Evolutionary conservation across 2,888 invertebrate species (phyloP).

Genomic region (Eupithecia tripunctaria): DNA sequence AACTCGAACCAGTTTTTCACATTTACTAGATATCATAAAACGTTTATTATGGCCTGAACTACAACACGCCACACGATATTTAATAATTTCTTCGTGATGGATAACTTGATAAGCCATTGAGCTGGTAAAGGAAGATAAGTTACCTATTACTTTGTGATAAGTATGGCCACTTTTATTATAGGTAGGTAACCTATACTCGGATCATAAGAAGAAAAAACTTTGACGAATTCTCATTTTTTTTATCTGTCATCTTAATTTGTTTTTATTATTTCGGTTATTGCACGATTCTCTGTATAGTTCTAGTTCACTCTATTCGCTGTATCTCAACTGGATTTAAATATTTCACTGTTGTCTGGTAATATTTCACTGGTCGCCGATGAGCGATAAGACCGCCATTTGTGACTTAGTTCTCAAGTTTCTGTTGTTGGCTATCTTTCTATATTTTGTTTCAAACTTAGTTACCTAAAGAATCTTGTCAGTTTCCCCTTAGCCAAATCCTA

Average conservation of each 20-base stretch:
- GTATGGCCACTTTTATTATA: background rate
- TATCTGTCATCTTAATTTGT: background rate
- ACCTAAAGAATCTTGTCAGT: background rate
- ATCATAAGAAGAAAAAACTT: background rate
- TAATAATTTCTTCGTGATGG: background rate
- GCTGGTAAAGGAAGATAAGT: background rate
- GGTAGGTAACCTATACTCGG: background rate
- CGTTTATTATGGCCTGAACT: background rate
- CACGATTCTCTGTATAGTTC: background rate
- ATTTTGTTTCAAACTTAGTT: background rate
- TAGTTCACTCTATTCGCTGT: background rate
- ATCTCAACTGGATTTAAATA: background rate
- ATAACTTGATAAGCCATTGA: slow-evolving; percentile 4
- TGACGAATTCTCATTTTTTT: background rate
- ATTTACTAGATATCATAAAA: background rate
- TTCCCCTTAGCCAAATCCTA: background rate
- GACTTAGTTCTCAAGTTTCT: no score
- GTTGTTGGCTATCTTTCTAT: no score
- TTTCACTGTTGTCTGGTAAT: no score
- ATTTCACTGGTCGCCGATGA: no score
- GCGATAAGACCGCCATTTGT: no score
- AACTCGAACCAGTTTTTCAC: background rate
- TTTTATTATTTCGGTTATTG: background rate
- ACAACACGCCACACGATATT: background rate
- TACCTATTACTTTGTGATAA: background rate